Evolutionary conservation across 2,888 invertebrate genomes (phyloP).

Genomic region (Erpobdella octoculata): DNA sequence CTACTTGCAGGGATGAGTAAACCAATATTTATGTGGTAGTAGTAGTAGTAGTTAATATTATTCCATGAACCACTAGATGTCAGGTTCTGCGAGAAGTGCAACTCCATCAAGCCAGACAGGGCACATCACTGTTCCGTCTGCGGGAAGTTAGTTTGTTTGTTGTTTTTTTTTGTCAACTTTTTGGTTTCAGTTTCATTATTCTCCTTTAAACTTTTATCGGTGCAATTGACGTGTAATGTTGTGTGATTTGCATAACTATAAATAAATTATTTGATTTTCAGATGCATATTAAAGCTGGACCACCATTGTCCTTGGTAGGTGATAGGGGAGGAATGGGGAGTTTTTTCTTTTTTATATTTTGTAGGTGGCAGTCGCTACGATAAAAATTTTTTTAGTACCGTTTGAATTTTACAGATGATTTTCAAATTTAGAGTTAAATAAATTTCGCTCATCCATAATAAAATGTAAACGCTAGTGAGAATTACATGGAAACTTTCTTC

Average conservation of each 20-base stretch:
- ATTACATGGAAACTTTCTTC: background rate
- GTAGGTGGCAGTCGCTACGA: too few species aligned
- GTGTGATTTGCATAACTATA: slow-evolving; percentile 1
- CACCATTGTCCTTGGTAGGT: slow-evolving; percentile 92
- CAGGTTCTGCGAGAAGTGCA: slow-evolving; percentile 79
- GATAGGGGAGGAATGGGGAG: background rate
- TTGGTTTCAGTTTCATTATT: background rate
- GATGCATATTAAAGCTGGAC: slow-evolving; percentile 92
- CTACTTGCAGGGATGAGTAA: too few species aligned
- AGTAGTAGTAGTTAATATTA: too few species aligned
- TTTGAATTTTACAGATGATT: background rate
- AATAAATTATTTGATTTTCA: slow-evolving; percentile 38
- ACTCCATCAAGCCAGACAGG: slow-evolving; percentile 88
- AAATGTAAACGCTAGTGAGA: background rate
- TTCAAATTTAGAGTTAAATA: too few species aligned
- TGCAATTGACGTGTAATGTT: background rate
- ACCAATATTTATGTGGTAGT: too few species aligned
- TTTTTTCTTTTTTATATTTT: too few species aligned
- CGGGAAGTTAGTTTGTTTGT: slow-evolving; percentile 58
- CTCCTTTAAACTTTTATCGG: background rate
- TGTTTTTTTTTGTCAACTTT: background rate
- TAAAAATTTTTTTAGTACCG: too few species aligned
- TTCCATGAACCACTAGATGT: slow-evolving; percentile 34
- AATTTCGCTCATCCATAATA: too few species aligned
- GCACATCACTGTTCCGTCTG: slow-evolving; percentile 97